phyloP scores from a whole-genome alignment of 2,888 invertebrate genomes.

The Athalia cordata region DNA sequence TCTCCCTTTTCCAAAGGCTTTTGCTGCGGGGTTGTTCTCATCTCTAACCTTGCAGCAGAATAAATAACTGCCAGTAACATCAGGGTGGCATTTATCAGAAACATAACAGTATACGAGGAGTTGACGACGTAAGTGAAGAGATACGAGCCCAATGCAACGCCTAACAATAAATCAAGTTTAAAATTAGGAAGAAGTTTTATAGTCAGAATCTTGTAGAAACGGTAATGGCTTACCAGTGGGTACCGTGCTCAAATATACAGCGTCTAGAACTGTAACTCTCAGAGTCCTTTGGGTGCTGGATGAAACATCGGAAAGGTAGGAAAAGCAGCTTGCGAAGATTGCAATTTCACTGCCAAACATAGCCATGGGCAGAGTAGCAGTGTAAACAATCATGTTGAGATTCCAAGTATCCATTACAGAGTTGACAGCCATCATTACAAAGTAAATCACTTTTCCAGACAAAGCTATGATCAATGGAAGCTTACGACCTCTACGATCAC shows the following conservation, averaged over 20 bases:
- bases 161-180: slow-evolving; percentile 71
- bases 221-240: slow-evolving; percentile 79
- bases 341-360: slow-evolving; percentile 87
- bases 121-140: slow-evolving; percentile 79
- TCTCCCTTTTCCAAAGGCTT: slow-evolving; percentile 76
- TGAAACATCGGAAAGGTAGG: slow-evolving; percentile 88
- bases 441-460: slow-evolving; percentile 84
- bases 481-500: slow-evolving; percentile 86
- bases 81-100: slow-evolving; percentile 80
- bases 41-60: slow-evolving; percentile 79
- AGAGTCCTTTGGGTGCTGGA: slow-evolving; percentile 82
- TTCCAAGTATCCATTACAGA: slow-evolving; percentile 81
- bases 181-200: too few relatives aligned
- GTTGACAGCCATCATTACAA: slow-evolving; percentile 84
- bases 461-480: slow-evolving; percentile 83
- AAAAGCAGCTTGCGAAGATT: slow-evolving; percentile 86
- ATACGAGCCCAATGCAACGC: slow-evolving; percentile 75
- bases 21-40: slow-evolving; percentile 82
- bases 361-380: slow-evolving; percentile 85
- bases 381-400: slow-evolving; percentile 83
- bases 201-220: too few relatives aligned
- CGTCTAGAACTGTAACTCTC: slow-evolving; percentile 88
- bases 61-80: slow-evolving; percentile 80
- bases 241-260: slow-evolving; percentile 88
- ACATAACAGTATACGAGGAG: slow-evolving; percentile 84